These are phyloP conservation scores for Lagorchestes hirsutus DNA, from an alignment of 2,797 vertebrate genomes.

Conservation along the genomic window DNA sequence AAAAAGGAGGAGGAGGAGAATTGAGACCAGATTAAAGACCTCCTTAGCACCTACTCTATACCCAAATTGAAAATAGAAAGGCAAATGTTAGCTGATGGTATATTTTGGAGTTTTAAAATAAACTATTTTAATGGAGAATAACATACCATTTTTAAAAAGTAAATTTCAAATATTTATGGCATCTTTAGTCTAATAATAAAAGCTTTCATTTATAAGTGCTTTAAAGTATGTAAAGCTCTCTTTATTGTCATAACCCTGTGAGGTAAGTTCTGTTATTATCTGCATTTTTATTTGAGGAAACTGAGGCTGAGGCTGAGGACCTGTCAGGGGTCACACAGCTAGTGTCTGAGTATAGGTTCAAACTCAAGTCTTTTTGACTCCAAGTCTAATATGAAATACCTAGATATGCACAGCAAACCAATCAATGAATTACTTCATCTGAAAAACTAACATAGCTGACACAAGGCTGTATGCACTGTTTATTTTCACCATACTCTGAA, in stretches of 20 bases:
- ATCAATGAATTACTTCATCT: not conserved
- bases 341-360: not conserved
- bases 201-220: not conserved
- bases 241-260: not conserved
- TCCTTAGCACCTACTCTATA: not conserved
- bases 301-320: not conserved
- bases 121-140: not conserved
- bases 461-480: constrained; percentile 2
- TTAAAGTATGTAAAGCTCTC: not conserved
- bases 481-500: constrained; percentile 59
- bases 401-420: not conserved
- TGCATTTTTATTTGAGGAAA: not conserved
- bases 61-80: not conserved
- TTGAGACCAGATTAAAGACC: not conserved
- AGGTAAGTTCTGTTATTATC: not conserved
- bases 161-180: not conserved
- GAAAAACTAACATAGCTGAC: not conserved
- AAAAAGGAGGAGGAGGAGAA: not conserved
- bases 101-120: not conserved
- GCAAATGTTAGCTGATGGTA: not conserved
- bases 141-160: not conserved
- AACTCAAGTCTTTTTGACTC: not conserved
- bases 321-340: not conserved
- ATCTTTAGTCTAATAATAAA: not conserved
- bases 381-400: not conserved